phyloP scores from a whole-genome alignment of 2,113 vertebrate genomes.

The Gobiocypris rarus region DNA sequence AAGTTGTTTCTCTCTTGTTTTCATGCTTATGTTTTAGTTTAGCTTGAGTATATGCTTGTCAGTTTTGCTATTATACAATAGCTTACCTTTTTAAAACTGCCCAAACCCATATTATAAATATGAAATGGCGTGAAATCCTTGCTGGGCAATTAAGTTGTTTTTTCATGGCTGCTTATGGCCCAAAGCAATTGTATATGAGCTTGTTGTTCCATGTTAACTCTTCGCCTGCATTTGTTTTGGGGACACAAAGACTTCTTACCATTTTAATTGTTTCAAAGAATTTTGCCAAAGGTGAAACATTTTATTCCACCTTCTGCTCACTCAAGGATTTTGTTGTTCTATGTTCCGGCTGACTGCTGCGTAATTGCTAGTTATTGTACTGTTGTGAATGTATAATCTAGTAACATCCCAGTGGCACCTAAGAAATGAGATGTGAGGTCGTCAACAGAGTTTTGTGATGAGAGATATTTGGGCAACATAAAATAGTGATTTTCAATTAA shows the following conservation, averaged over 20 bases:
- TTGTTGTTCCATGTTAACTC: background rate
- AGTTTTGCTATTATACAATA: background rate
- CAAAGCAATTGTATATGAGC: background rate
- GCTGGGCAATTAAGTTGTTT: background rate
- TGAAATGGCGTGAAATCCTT: background rate
- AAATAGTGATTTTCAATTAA: conserved; percentile 17
- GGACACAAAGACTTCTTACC: background rate
- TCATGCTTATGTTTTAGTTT: background rate
- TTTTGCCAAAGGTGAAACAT: conserved; percentile 4
- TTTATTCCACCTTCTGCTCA: background rate
- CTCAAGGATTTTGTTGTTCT: background rate
- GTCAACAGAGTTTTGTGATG: conserved; percentile 6
- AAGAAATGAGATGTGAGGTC: conserved; percentile 5
- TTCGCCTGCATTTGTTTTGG: background rate
- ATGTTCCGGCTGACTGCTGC: background rate
- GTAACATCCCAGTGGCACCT: background rate
- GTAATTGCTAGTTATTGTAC: conserved; percentile 21
- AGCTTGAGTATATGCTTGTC: background rate
- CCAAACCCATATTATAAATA: background rate
- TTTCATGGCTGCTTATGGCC: background rate
- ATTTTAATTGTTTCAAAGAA: background rate
- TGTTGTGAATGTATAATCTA: background rate
- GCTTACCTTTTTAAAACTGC: background rate
- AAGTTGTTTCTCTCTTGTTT: background rate
- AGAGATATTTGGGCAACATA: background rate